These are phyloP conservation scores for Melanerpes aurifrons DNA, from an alignment of 2,113 vertebrate species.

Conservation along the genomic window DNA sequence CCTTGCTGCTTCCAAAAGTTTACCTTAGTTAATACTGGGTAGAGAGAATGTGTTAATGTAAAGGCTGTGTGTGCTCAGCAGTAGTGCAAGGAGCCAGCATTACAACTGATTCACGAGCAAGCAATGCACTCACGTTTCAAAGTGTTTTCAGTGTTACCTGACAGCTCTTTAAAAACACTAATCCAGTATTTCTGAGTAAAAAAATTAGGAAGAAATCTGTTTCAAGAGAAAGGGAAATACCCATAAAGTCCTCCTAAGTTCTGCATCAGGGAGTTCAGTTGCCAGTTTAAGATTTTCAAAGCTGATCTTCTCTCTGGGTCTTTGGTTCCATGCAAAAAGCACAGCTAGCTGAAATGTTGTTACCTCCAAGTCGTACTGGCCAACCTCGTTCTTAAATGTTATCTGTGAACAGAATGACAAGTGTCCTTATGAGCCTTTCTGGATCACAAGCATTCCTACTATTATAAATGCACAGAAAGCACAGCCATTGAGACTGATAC, in stretches of 20 bases:
- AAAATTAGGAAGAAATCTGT: constrained; percentile 18
- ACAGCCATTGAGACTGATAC: not conserved
- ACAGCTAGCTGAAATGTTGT: constrained; percentile 98
- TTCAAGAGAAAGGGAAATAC: constrained; percentile 79
- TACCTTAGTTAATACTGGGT: not conserved
- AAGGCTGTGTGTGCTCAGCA: not conserved
- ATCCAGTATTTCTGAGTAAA: constrained; percentile 3
- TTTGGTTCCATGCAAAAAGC: constrained; percentile 98
- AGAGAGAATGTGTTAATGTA: not conserved
- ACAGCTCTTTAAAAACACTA: constrained; percentile 1
- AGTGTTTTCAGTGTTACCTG: not conserved
- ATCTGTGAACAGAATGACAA: constrained; percentile 79
- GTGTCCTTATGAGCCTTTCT: not conserved
- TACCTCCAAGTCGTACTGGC: constrained; percentile 97
- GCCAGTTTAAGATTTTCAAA: constrained; percentile 98
- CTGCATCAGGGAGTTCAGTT: constrained; percentile 96
- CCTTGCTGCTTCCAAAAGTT: constrained; percentile 18
- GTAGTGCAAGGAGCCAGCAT: not conserved
- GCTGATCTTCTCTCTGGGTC: constrained; percentile 97
- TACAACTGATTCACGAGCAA: not conserved
- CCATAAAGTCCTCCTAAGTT: constrained; percentile 97
- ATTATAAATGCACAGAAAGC: not conserved
- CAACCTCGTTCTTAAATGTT: constrained; percentile 98
- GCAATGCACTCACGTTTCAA: not conserved
- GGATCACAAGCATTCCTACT: not conserved